Conservation (phyloP, 2,888 invertebrate species). For the Sarcophaga subvicina region DNA sequence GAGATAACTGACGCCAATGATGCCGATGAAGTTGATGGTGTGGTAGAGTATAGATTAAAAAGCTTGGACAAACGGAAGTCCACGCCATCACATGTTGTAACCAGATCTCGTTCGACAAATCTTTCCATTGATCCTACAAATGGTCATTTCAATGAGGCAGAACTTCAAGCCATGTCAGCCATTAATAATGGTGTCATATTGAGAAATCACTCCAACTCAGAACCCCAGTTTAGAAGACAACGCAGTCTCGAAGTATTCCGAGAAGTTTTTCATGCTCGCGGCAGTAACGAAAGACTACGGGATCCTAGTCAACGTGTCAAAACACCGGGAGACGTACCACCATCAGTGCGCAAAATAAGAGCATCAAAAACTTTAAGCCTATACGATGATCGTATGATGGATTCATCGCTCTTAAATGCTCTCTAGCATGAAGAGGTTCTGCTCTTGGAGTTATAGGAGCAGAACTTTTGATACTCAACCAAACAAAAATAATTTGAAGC, state of each 20-base stretch:
- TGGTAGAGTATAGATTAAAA: slow-evolving; percentile 60
- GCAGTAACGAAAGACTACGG: slow-evolving; percentile 85
- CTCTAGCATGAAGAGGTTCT: slow-evolving; percentile 83
- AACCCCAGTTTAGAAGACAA: slow-evolving; percentile 83
- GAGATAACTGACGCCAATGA: slow-evolving; percentile 67
- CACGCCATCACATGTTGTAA: slow-evolving; percentile 77
- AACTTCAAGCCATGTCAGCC: slow-evolving; percentile 63
- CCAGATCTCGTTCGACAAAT: slow-evolving; percentile 76
- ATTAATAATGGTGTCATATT: slow-evolving; percentile 48
- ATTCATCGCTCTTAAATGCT: slow-evolving; percentile 80
- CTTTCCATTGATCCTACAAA: slow-evolving; percentile 71
- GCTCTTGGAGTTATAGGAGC: slow-evolving; percentile 80
- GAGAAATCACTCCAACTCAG: slow-evolving; percentile 55
- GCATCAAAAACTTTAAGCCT: slow-evolving; percentile 90
- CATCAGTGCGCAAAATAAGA: slow-evolving; percentile 88
- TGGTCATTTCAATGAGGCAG: slow-evolving; percentile 62
- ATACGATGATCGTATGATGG: slow-evolving; percentile 95
- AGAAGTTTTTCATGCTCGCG: slow-evolving; percentile 87
- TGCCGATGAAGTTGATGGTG: slow-evolving; percentile 54
- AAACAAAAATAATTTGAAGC: slow-evolving; percentile 13
- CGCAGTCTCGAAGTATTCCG: slow-evolving; percentile 89
- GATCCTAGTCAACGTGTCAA: slow-evolving; percentile 91
- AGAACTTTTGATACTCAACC: slow-evolving; percentile 71
- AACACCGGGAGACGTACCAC: slow-evolving; percentile 91
- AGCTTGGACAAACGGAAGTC: slow-evolving; percentile 66